These are phyloP conservation scores for Parapsyche elsis DNA, from an alignment of 1,140 invertebrate species.

Conservation along the genomic window DNA sequence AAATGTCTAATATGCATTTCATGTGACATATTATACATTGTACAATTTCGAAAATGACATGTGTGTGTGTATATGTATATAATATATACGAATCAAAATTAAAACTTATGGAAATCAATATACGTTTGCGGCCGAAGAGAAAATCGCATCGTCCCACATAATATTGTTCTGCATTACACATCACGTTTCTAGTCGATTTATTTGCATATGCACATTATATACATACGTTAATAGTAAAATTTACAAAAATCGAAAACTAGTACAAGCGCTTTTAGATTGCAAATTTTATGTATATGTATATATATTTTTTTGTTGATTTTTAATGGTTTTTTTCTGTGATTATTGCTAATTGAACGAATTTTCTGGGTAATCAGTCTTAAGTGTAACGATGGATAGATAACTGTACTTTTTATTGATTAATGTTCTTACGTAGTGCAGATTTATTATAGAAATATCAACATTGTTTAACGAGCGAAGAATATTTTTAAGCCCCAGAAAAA, in stretches of 20 bases:
- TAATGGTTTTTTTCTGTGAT: too few relatives aligned
- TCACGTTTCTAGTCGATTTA: slow-evolving; percentile 12
- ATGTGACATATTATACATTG: not conserved
- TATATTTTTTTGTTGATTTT: too few relatives aligned
- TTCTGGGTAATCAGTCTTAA: too few relatives aligned
- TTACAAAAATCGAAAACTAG: too few relatives aligned
- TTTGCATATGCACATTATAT: not conserved
- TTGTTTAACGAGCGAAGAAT: too few relatives aligned
- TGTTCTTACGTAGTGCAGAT: too few relatives aligned
- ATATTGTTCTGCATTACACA: not conserved
- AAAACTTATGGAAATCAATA: not conserved
- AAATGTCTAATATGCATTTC: not conserved
- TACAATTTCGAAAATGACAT: not conserved
- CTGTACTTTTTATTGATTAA: too few relatives aligned
- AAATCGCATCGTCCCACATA: slow-evolving; percentile 8
- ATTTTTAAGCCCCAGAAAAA: too few relatives aligned
- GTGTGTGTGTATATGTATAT: not conserved
- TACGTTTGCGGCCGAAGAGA: slow-evolving; percentile 19
- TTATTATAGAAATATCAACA: too few relatives aligned
- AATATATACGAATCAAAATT: not conserved
- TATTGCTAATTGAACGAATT: too few relatives aligned
- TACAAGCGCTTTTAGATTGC: not conserved
- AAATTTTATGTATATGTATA: not conserved
- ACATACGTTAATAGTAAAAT: too few relatives aligned
- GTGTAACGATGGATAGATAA: too few relatives aligned